Conservation (phyloP, 2,797 vertebrate species). For the Leptodactylus fallax region DNA sequence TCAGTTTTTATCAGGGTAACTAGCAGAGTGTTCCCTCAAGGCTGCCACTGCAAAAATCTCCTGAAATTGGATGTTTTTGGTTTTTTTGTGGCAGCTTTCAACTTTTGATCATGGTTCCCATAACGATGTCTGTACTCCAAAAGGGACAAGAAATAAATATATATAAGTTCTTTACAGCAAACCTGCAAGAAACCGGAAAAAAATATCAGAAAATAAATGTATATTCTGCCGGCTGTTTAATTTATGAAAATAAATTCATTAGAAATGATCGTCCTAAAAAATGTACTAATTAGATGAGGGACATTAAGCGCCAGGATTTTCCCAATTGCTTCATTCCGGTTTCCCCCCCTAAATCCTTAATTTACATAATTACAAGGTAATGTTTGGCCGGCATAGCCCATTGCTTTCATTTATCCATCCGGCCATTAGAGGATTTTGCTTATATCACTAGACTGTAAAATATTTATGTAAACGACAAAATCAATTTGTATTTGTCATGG, state of each 20-base stretch:
- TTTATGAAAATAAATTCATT: conserved; percentile 60
- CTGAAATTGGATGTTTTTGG: too few relatives aligned
- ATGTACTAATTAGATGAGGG: conserved; percentile 69
- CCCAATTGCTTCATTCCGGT: conserved; percentile 67
- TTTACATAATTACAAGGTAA: conserved; percentile 73
- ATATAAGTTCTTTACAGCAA: too few relatives aligned
- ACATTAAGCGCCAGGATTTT: conserved; percentile 67
- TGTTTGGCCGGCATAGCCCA: conserved; percentile 69
- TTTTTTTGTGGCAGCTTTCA: too few relatives aligned
- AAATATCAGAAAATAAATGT: conserved; percentile 37
- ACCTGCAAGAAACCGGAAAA: conserved; percentile 13
- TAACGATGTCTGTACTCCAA: too few relatives aligned
- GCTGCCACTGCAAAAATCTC: too few relatives aligned
- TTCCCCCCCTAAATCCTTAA: conserved; percentile 66
- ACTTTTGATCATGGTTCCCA: too few relatives aligned
- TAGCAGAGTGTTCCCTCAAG: too few relatives aligned
- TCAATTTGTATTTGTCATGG: conserved; percentile 58
- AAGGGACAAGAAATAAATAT: too few relatives aligned
- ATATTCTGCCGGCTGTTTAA: conserved; percentile 30
- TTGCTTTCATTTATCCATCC: conserved; percentile 74
- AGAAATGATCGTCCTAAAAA: conserved; percentile 59
- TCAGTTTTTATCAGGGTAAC: too few relatives aligned
- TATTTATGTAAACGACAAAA: conserved; percentile 65
- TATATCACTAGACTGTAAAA: conserved; percentile 50
- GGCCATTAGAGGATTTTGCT: conserved; percentile 65